phyloP scores from a whole-genome alignment of 2,113 vertebrate genomes.

The Sylvietta virens region DNA sequence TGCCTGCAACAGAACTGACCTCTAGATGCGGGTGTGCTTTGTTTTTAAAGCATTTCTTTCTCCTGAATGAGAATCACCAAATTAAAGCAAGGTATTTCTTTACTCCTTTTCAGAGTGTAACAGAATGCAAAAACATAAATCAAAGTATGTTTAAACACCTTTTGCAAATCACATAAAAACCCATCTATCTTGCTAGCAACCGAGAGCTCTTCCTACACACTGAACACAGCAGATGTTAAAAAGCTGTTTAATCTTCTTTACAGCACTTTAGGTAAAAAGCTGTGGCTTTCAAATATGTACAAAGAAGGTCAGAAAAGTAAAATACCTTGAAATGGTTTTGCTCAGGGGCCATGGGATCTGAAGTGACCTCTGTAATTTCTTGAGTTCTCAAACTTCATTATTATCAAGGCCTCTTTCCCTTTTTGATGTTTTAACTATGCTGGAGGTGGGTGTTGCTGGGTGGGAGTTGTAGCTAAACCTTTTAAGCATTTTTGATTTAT shows the following conservation, averaged over 20 bases:
- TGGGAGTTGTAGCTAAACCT: background rate
- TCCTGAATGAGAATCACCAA: background rate
- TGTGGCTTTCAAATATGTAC: constrained; percentile 18
- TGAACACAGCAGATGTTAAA: constrained; percentile 37
- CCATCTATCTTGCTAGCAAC: constrained; percentile 20
- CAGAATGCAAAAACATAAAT: background rate
- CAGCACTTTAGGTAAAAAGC: constrained; percentile 31
- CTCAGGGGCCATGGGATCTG: background rate
- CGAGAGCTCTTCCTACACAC: constrained; percentile 2
- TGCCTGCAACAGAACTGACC: background rate
- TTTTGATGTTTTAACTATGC: background rate
- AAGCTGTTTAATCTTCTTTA: constrained; percentile 52
- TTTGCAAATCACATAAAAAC: background rate
- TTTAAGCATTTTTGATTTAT: constrained; percentile 23
- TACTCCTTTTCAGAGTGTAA: background rate
- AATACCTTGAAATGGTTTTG: constrained; percentile 22
- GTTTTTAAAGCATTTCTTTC: background rate
- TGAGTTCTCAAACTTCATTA: background rate
- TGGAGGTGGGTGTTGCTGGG: constrained; percentile 2
- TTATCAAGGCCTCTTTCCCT: background rate
- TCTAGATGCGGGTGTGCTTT: background rate
- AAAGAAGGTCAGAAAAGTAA: constrained; percentile 37
- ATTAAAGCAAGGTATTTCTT: background rate
- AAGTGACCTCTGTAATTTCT: constrained; percentile 15
- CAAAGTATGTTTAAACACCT: constrained; percentile 18